Conservation (phyloP, 2,113 vertebrate genomes). For the Urocitellus parryii region DNA sequence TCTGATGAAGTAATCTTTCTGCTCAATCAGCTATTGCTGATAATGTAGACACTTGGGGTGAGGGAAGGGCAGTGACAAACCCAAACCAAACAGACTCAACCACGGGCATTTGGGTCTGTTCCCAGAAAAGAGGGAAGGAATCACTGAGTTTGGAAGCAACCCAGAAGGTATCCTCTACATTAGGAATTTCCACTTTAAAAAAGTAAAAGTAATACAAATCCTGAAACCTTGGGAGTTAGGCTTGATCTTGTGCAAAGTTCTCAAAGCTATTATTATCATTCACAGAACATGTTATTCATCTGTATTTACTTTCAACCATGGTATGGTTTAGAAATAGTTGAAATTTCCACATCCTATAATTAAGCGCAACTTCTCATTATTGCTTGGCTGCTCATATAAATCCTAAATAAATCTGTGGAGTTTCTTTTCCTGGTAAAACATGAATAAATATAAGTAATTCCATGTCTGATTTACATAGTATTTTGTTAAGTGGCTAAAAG, state of each 20-base stretch:
- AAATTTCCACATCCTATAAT: slow-evolving; percentile 61
- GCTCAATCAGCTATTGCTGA: neutral
- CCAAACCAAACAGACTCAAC: neutral
- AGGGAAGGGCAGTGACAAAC: neutral
- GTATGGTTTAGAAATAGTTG: slow-evolving; percentile 48
- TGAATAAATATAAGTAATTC: slow-evolving; percentile 54
- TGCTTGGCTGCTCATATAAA: neutral
- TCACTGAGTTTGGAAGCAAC: neutral
- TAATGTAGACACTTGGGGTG: neutral
- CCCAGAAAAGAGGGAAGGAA: neutral
- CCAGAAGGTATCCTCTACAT: neutral
- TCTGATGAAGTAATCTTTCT: neutral
- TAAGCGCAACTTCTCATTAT: slow-evolving; percentile 51
- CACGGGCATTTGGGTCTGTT: neutral
- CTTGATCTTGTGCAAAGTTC: slow-evolving; percentile 2
- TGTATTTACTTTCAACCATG: slow-evolving; percentile 59
- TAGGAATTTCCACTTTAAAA: slow-evolving; percentile 2
- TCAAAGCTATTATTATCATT: neutral
- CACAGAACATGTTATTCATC: neutral
- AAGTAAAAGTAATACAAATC: neutral
- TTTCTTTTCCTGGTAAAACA: slow-evolving; percentile 60
- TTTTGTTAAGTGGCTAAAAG: slow-evolving; percentile 78
- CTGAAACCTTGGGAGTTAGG: neutral
- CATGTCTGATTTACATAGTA: slow-evolving; percentile 50
- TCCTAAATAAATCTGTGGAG: slow-evolving; percentile 2